Conservation (phyloP, 2,797 vertebrate species). For the Glossophaga mutica region DNA sequence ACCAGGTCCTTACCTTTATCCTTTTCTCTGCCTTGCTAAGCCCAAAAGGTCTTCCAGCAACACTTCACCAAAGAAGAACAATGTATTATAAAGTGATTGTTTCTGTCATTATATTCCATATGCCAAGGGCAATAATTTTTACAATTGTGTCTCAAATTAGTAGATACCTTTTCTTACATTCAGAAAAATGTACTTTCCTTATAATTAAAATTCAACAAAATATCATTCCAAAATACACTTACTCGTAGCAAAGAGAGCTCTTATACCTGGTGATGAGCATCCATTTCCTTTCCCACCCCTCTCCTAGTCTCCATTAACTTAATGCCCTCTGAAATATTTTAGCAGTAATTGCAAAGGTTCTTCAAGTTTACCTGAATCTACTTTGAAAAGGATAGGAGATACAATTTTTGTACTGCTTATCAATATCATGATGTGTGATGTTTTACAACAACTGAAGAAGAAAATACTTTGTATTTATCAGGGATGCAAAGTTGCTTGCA, state of each 20-base stretch:
- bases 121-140: not conserved
- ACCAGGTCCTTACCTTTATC: not conserved
- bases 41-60: not conserved
- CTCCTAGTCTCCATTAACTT: not conserved
- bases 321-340: not conserved
- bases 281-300: not conserved
- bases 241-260: not conserved
- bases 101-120: not conserved
- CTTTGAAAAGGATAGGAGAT: not conserved
- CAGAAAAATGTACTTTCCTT: not conserved
- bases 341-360: not conserved
- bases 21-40: not conserved
- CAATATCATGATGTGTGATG: not conserved
- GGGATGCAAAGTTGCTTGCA: conserved; percentile 1
- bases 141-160: not conserved
- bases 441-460: not conserved
- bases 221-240: not conserved
- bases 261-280: not conserved
- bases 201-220: conserved; percentile 17
- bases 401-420: conserved; percentile 23
- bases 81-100: not conserved
- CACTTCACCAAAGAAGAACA: not conserved
- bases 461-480: conserved; percentile 38
- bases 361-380: not conserved
- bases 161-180: not conserved